phyloP scores from a whole-genome alignment of 2,888 invertebrate genomes.

The Pherbina coryleti region DNA sequence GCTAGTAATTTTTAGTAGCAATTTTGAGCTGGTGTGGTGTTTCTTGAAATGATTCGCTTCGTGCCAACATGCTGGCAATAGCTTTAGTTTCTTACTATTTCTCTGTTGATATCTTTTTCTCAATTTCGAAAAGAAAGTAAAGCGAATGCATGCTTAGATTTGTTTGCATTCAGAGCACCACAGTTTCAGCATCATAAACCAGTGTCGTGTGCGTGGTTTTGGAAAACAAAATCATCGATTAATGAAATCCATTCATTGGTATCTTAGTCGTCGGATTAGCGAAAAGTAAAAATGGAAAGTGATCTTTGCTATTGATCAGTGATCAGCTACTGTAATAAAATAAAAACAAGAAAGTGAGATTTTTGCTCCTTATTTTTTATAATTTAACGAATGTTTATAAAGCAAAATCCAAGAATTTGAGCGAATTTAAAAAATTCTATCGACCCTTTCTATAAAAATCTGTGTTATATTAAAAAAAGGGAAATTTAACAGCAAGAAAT shows the following conservation, averaged over 20 bases:
- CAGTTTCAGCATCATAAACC: neutral
- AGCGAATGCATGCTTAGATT: conserved; percentile 14
- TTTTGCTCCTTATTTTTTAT: neutral
- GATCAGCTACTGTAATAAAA: neutral
- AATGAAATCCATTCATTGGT: neutral
- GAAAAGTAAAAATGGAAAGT: conserved; percentile 17
- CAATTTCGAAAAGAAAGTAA: conserved; percentile 17
- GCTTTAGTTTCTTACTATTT: neutral
- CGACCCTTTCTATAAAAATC: too few species aligned
- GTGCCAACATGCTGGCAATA: neutral
- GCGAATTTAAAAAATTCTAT: too few species aligned
- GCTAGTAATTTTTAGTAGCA: too few species aligned
- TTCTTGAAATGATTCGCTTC: neutral
- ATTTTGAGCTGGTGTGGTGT: too few species aligned
- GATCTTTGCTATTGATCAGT: neutral
- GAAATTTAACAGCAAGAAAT: too few species aligned
- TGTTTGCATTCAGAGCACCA: neutral
- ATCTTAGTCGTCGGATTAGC: neutral
- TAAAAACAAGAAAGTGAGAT: neutral
- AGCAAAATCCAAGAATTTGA: too few species aligned
- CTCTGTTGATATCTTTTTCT: neutral
- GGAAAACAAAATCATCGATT: neutral
- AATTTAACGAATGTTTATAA: too few species aligned
- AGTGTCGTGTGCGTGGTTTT: conserved; percentile 18
- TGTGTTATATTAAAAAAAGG: too few species aligned